Evolutionary conservation across 2,797 vertebrate species (phyloP).

Genomic region (Neosilurus mollespiculum): DNA sequence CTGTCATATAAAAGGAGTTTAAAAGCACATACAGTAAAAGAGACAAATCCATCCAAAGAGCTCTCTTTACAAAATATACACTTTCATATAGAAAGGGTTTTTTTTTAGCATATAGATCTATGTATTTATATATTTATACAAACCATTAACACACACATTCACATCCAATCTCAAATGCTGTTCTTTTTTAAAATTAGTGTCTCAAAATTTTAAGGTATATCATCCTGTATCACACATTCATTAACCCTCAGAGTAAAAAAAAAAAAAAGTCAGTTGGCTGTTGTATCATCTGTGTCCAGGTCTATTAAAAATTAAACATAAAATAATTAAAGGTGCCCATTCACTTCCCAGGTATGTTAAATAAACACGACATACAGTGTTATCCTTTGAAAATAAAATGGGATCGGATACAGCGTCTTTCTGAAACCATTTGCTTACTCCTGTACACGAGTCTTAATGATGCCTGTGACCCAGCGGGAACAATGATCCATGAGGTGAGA

Average conservation of each 20-base stretch:
- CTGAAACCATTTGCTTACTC: no score
- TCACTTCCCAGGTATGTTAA: no score
- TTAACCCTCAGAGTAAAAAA: conserved; percentile 70
- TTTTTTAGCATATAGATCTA: conserved; percentile 64
- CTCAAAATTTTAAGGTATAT: conserved; percentile 74
- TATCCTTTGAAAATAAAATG: no score
- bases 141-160: conserved; percentile 67
- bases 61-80: conserved; percentile 89
- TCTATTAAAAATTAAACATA: conserved; percentile 61
- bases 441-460: no score
- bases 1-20: conserved; percentile 80
- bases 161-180: conserved; percentile 57
- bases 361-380: no score
- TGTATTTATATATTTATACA: conserved; percentile 68
- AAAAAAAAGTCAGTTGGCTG: conserved; percentile 57
- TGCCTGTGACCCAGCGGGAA: no score
- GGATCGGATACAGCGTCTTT: no score
- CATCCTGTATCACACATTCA: conserved; percentile 67
- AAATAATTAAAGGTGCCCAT: no score
- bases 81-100: conserved; percentile 70
- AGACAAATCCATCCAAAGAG: conserved; percentile 70
- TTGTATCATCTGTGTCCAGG: conserved; percentile 62
- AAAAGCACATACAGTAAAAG: conserved; percentile 72
- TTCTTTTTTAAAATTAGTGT: conserved; percentile 62
- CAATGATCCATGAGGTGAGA: no score